Conservation (phyloP, 2,113 vertebrate genomes). For the Sinocyclocheilus anshuiensis region DNA sequence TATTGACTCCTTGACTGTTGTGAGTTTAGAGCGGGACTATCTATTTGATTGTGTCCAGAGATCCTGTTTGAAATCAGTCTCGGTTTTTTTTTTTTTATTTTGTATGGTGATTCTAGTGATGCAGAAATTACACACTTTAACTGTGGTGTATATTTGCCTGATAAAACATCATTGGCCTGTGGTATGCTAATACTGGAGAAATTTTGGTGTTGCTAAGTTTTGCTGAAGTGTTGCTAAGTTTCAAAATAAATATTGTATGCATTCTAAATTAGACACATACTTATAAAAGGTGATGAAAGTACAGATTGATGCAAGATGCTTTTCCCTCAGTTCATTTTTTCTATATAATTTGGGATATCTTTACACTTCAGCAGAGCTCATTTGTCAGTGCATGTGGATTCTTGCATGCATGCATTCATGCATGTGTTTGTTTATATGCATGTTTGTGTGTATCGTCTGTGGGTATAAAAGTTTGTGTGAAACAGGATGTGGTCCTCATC, state of each 20-base stretch:
- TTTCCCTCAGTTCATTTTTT: neutral
- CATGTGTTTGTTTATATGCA: neutral
- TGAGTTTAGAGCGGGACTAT: too few species aligned
- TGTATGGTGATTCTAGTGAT: too few species aligned
- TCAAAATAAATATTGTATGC: neutral
- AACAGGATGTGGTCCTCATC: constrained; percentile 74
- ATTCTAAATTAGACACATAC: neutral
- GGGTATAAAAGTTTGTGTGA: constrained; percentile 57
- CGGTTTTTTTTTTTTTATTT: too few species aligned
- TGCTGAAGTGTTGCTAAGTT: neutral
- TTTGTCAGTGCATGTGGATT: neutral
- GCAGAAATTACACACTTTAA: too few species aligned
- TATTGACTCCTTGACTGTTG: too few species aligned
- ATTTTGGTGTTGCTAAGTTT: too few species aligned
- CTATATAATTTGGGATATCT: neutral
- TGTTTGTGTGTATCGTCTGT: constrained; percentile 20
- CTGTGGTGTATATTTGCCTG: too few species aligned
- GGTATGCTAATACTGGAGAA: too few species aligned
- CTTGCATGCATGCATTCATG: constrained; percentile 14
- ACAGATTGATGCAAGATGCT: neutral
- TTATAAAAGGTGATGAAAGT: neutral
- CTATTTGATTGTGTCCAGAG: too few species aligned
- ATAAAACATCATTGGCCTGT: too few species aligned
- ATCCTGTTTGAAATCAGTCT: too few species aligned
- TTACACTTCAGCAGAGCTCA: neutral